These are phyloP conservation scores for Athripsodes cinereus DNA, from an alignment of 2,888 invertebrate species.

Conservation along the genomic window DNA sequence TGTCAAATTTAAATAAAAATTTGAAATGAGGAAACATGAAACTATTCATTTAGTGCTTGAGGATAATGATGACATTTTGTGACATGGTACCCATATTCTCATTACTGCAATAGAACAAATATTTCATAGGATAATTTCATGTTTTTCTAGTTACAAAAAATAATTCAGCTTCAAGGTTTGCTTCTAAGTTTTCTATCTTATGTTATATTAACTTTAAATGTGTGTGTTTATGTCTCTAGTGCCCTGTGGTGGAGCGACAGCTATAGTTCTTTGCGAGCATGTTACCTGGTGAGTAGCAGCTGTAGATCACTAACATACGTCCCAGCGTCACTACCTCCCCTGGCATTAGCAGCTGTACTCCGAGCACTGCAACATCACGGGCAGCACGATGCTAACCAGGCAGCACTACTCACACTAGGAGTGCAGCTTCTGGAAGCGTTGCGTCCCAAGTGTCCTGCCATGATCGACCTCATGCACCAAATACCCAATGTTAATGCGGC, in stretches of 20 bases:
- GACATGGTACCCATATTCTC: too few species aligned
- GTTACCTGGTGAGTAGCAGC: constrained; percentile 65
- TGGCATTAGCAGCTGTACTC: constrained; percentile 71
- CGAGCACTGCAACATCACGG: constrained; percentile 81
- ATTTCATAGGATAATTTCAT: too few species aligned
- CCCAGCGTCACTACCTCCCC: constrained; percentile 55
- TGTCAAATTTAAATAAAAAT: too few species aligned
- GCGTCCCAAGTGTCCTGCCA: constrained; percentile 67
- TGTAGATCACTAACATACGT: constrained; percentile 57
- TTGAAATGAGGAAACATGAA: too few species aligned
- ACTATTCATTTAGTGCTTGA: too few species aligned
- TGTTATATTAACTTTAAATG: neutral
- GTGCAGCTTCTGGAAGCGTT: constrained; percentile 81
- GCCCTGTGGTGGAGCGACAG: constrained; percentile 86
- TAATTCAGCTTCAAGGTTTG: too few species aligned
- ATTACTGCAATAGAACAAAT: too few species aligned
- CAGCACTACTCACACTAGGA: constrained; percentile 70
- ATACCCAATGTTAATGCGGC: constrained; percentile 77
- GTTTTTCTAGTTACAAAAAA: too few species aligned
- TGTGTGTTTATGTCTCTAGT: constrained; percentile 33
- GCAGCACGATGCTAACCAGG: constrained; percentile 85
- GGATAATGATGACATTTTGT: too few species aligned
- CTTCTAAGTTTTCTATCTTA: too few species aligned
- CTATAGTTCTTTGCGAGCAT: constrained; percentile 73
- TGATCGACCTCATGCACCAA: constrained; percentile 65